Conservation (phyloP, 2,888 invertebrate genomes). For the Dromius quadrimaculatus region DNA sequence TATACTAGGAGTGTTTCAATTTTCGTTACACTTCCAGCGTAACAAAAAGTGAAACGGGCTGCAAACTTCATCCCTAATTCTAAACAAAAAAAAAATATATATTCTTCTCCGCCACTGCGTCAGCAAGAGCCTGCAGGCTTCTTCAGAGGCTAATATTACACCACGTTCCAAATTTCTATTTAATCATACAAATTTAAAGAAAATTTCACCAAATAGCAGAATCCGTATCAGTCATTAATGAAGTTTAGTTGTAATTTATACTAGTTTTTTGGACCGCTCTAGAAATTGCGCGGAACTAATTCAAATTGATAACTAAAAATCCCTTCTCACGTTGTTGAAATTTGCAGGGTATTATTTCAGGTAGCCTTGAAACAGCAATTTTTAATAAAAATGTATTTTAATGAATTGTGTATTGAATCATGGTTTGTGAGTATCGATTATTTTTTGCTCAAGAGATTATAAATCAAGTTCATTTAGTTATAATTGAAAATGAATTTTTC, state of each 20-base stretch:
- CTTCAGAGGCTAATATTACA: neutral
- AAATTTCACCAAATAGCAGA: conserved; percentile 44
- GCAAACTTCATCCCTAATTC: no score
- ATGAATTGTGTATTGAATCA: conserved; percentile 15
- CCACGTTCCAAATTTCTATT: conserved; percentile 23
- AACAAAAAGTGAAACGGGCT: no score
- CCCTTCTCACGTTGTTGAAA: conserved; percentile 27
- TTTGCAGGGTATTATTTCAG: conserved; percentile 15
- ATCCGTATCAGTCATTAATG: conserved; percentile 44
- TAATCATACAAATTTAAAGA: conserved; percentile 43
- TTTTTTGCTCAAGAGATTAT: conserved; percentile 7
- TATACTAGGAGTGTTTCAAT: no score
- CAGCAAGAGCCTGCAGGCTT: neutral
- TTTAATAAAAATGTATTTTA: conserved; percentile 12
- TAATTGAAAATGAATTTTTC: no score
- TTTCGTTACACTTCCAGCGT: no score
- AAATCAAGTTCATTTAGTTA: no score
- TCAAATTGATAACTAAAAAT: conserved; percentile 32
- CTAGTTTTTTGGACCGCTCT: conserved; percentile 15
- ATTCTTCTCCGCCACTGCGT: no score
- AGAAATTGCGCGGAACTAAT: conserved; percentile 34
- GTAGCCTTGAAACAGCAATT: conserved; percentile 23
- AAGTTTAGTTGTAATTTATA: conserved; percentile 43
- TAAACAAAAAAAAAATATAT: no score
- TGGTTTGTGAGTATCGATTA: conserved; percentile 14